Base-by-base conservation (phyloP, 2,797 vertebrate genomes). In the Epinephelus awoara region DNA sequence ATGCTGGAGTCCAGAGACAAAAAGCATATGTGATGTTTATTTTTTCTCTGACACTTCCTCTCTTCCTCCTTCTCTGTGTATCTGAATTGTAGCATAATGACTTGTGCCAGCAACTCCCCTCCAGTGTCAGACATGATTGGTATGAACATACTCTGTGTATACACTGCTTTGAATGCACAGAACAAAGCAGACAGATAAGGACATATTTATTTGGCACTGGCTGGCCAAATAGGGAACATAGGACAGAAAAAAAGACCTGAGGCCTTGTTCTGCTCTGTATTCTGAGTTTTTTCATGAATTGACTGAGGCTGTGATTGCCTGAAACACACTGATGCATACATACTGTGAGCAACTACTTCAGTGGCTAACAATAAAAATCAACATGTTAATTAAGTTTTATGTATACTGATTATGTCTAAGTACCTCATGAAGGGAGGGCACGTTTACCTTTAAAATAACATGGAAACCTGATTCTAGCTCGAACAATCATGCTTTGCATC, bases 1-100 rank as follows among this genome's bases (percentile, higher is more conserved):
- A 59, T 62, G 62, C 65, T 65, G 58, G 57, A 84, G 67, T 84
- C 64, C 19, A 51, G 34, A 83, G 67, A 75, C 59, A 83, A 82
- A 88, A 86, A 79, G 44, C 56, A 59, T 27, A 72, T 88, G 79
- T 57, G 59, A 87, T 84, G 73, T 82, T 77, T 71, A 69, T 85
- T 83, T 86, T 56, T 65, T 15, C 12, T 50, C 63, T 83, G 86
- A 87, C 86, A 84, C 40, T 58, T 68, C 56, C 42, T 77, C 13
- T 19, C 58, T 38, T 80, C 76, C 69, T 63, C 55, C 49, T n/a
- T 72, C n/a, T 29, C 25, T 21, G 21, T 57, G 58, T 44, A 38
- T 76, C 50, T 83, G 67, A 79, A 75, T 38, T 49, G 69, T 52
- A 79, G 56, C 56, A 68, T 83, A 78, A 80, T 74, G 76, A 74